These are phyloP conservation scores for Crypturellus tataupa DNA, from an alignment of 2,797 vertebrate genomes.

Conservation along the genomic window DNA sequence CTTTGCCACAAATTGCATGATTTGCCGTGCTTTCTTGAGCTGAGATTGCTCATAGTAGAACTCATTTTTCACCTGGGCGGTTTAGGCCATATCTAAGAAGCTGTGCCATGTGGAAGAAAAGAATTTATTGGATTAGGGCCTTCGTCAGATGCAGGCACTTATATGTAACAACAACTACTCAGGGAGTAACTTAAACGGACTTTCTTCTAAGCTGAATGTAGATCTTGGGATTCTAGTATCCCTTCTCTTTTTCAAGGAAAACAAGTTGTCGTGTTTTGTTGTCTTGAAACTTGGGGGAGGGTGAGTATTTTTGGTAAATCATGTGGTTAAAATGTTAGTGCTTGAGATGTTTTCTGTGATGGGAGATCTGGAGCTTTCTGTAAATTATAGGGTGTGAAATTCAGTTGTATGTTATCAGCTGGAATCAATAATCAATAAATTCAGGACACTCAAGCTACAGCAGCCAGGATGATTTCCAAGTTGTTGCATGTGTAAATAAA, in stretches of 20 bases:
- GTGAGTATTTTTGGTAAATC: neutral
- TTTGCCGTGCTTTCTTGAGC: neutral
- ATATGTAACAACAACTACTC: neutral
- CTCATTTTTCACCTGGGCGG: neutral
- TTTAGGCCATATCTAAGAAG: neutral
- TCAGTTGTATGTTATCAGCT: neutral
- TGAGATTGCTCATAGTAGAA: neutral
- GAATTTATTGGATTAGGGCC: neutral
- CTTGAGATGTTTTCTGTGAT: neutral
- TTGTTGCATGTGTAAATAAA: neutral
- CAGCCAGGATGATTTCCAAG: neutral
- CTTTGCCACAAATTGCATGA: neutral
- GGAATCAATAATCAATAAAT: neutral
- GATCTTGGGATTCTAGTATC: neutral
- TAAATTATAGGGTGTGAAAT: neutral
- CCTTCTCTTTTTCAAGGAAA: neutral
- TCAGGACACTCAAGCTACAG: neutral
- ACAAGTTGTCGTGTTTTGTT: neutral
- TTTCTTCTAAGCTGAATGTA: neutral
- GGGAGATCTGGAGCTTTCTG: neutral
- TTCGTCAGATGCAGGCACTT: neutral
- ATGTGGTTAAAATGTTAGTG: neutral
- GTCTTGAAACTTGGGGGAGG: neutral
- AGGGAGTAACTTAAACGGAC: neutral
- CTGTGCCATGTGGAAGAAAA: neutral